Evolutionary conservation across 1,140 invertebrate species (phyloP), one percentile per base, ranked within the genome.

Genomic region (Riptortus pedestris): DNA sequence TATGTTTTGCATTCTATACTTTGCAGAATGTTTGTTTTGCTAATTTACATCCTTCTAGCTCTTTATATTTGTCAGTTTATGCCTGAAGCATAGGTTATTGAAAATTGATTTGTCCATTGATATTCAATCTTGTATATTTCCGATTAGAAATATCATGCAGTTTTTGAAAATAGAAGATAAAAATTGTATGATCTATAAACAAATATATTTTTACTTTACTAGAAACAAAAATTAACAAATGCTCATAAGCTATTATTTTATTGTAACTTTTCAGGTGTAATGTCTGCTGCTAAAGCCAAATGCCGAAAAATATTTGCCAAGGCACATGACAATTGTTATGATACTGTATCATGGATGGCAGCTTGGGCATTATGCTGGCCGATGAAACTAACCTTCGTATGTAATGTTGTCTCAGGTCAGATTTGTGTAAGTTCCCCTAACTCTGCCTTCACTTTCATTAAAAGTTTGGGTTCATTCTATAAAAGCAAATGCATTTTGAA

Each of bases 281-380:
- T 71, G 0, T 47, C 45, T 1, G 71, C 65, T 27, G 75, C 78
- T 0, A 69, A 75, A 1, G 69, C 71, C 27, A 75, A 76, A 26
- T 85, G 79, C 64, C 73, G 79, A 62, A 71, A 80, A 26, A 77
- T 80, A 64, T 88, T 88, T 69, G 65, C 68, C 1, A 70, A 77
- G 1, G 78, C 78, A 12, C 85, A 83, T 66, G 73, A 82, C 9
- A 76, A 77, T 12, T 88, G 86, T 70, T 77, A 78, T 51, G 73
- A 79, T 0, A 76, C 73, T 14, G 75, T 84, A 7, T 77, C 79
- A n/a, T 76, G 76, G 65, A 66, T 79, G 9, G 76, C 79, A 0
- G 79, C 76, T 11, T 80, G 77, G 74, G 69, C 83, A 0, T 69
- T 87, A 0, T 88, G 87, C 67, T 85, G 83, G 84, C 84, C 85